phyloP scores from a whole-genome alignment of 2,797 vertebrate species.

The Ficedula albicollis region DNA sequence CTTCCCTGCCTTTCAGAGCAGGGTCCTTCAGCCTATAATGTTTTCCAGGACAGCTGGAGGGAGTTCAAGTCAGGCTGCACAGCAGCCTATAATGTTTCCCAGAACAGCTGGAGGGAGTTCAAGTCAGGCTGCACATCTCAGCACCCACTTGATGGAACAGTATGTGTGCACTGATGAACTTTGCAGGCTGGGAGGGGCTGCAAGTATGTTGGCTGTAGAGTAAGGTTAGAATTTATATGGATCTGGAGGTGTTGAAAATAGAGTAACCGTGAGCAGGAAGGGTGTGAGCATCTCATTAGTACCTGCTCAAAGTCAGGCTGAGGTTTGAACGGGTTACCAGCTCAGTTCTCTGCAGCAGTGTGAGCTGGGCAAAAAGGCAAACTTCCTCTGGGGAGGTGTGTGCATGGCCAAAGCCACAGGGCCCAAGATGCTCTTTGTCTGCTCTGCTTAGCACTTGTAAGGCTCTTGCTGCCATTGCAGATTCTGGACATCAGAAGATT shows the following conservation, averaged over 20 bases:
- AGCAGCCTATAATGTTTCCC: neutral
- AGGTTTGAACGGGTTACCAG: neutral
- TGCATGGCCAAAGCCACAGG: neutral
- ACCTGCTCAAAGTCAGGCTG: neutral
- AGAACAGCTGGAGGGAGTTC: neutral
- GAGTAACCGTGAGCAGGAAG: neutral
- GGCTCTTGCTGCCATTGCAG: neutral
- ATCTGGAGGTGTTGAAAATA: neutral
- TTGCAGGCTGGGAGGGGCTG: slow-evolving; percentile 2
- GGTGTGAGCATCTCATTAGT: neutral
- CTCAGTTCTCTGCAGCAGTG: neutral
- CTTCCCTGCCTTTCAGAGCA: neutral
- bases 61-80: neutral
- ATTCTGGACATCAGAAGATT: neutral
- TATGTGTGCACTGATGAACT: neutral
- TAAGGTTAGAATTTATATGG: neutral
- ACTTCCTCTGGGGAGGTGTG: neutral
- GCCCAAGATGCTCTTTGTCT: neutral
- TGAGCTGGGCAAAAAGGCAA: neutral
- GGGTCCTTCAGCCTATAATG: neutral
- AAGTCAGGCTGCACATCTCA: neutral
- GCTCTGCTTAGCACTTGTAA: neutral
- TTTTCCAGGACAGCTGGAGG: neutral
- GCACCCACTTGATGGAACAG: neutral
- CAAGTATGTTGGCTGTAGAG: neutral